phyloP scores from a whole-genome alignment of 2,888 invertebrate genomes.

The Drepanosiphum platanoidis region DNA sequence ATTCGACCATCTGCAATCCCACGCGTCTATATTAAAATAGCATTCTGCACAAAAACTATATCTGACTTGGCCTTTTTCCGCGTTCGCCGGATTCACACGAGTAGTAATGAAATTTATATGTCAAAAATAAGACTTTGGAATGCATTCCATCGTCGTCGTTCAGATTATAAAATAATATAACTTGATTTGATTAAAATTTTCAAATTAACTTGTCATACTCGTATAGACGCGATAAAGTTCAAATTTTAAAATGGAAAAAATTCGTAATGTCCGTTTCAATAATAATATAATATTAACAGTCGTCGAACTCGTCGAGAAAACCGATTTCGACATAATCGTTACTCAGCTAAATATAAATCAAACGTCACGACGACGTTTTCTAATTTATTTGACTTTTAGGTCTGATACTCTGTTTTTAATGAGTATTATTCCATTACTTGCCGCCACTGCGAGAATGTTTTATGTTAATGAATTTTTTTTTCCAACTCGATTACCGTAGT shows the following conservation, averaged over 20 bases:
- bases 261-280: too few relatives aligned
- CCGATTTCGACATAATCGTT: not conserved
- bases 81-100: not conserved
- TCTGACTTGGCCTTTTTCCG: not conserved
- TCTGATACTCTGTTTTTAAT: too few relatives aligned
- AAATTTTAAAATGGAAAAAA: not conserved
- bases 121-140: not conserved
- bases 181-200: too few relatives aligned
- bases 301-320: not conserved
- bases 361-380: not conserved
- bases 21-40: not conserved
- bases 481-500: too few relatives aligned
- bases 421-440: too few relatives aligned
- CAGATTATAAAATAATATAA: not conserved
- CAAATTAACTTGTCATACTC: not conserved
- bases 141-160: not conserved
- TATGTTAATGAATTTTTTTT: too few relatives aligned
- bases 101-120: not conserved
- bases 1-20: too few relatives aligned
- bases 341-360: not conserved
- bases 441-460: too few relatives aligned
- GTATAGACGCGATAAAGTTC: not conserved
- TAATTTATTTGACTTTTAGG: too few relatives aligned
- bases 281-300: not conserved
- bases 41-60: not conserved